phyloP scores from a whole-genome alignment of 2,113 vertebrate genomes.

The Podarcis raffonei region DNA sequence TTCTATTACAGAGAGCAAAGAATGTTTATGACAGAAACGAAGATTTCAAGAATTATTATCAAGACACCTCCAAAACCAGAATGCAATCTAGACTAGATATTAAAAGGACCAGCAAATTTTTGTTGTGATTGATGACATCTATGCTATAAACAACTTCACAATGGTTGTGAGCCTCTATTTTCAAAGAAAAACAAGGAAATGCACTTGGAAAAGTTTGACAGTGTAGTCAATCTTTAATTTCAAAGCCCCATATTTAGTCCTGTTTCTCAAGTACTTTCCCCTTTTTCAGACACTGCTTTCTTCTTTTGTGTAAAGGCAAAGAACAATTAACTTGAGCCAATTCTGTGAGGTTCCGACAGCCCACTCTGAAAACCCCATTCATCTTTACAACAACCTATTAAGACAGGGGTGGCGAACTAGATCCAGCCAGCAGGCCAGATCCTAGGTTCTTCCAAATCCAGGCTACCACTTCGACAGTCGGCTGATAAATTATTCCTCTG shows the following conservation, averaged over 20 bases:
- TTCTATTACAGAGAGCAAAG: background rate
- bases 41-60: constrained; percentile 31
- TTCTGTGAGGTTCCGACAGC: background rate
- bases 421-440: no score
- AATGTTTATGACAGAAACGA: constrained; percentile 24
- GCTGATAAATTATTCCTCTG: no score
- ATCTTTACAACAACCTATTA: background rate
- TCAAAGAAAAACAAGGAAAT: constrained; percentile 1
- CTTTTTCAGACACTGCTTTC: background rate
- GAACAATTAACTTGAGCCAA: constrained; percentile 13
- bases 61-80: constrained; percentile 6
- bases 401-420: no score
- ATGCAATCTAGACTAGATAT: background rate
- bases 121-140: background rate
- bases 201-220: constrained; percentile 1
- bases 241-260: background rate
- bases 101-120: background rate
- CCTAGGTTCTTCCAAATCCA: no score
- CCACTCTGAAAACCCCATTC: background rate
- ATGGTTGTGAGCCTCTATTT: rapidly evolving
- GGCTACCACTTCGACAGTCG: no score
- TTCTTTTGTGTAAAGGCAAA: constrained; percentile 37
- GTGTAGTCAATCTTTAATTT: background rate
- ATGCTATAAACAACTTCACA: background rate
- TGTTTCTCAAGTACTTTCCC: constrained; percentile 21